phyloP scores from a whole-genome alignment of 2,888 invertebrate species.

The Drosophila suboccidentalis region DNA sequence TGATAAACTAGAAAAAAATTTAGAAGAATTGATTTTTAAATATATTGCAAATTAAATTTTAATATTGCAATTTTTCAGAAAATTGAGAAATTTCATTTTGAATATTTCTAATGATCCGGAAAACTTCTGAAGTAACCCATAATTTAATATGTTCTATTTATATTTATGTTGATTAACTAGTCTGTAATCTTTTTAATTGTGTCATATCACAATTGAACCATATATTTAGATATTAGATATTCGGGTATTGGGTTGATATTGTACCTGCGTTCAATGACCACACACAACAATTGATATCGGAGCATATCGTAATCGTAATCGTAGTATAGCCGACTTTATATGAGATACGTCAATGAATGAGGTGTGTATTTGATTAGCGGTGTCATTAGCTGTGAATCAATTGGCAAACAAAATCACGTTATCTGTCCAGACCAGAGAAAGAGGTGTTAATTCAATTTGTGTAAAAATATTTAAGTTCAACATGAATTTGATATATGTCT shows the following conservation, averaged over 20 bases:
- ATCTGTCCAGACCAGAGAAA: slow-evolving; percentile 33
- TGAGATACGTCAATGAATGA: slow-evolving; percentile 19
- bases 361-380: slow-evolving; percentile 55
- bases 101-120: neutral
- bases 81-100: neutral
- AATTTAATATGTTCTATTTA: neutral
- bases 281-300: slow-evolving; percentile 32
- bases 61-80: neutral
- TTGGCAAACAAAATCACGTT: slow-evolving; percentile 48
- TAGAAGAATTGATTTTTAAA: neutral
- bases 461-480: slow-evolving; percentile 33
- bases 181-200: slow-evolving; percentile 10
- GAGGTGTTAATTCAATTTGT: slow-evolving; percentile 34
- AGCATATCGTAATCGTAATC: slow-evolving; percentile 9
- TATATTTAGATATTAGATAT: slow-evolving; percentile 1
- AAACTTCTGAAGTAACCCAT: slow-evolving; percentile 4
- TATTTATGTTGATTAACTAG: slow-evolving; percentile 4
- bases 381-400: slow-evolving; percentile 57
- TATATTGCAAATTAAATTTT: neutral
- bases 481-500: slow-evolving; percentile 13
- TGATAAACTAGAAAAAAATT: neutral
- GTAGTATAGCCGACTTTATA: slow-evolving; percentile 17
- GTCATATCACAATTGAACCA: slow-evolving; percentile 4
- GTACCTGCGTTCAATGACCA: slow-evolving; percentile 52
- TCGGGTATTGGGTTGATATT: neutral